Evolutionary conservation across 2,113 vertebrate genomes (phyloP).

Genomic region (Cervus canadensis): DNA sequence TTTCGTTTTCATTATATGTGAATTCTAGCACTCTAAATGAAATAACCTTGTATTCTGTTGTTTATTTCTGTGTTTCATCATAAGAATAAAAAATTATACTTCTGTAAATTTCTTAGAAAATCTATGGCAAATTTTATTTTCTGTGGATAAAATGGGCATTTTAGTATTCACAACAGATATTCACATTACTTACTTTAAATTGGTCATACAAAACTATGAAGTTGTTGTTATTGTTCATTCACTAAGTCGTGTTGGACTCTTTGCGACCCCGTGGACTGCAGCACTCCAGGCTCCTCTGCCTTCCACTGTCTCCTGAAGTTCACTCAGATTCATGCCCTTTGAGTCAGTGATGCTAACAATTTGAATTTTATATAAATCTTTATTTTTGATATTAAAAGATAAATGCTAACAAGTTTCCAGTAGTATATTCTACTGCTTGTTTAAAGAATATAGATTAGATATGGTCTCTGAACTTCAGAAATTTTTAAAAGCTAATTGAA

Average conservation of each 20-base stretch:
- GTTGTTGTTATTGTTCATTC: background rate
- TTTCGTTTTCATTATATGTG: background rate
- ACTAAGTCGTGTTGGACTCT: background rate
- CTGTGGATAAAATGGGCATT: background rate
- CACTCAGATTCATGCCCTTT: background rate
- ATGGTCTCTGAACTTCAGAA: background rate
- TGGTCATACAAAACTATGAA: background rate
- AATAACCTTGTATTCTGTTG: background rate
- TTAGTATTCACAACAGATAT: background rate
- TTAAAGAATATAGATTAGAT: background rate
- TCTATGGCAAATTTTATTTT: background rate
- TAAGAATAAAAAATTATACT: background rate
- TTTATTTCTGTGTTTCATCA: background rate
- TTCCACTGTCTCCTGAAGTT: background rate
- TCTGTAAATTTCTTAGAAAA: slow-evolving; percentile 5
- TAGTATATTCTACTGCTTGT: background rate
- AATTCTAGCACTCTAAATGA: slow-evolving; percentile 2
- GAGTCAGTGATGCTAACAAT: background rate
- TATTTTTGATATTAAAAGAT: background rate
- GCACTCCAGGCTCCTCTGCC: background rate
- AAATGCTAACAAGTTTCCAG: background rate
- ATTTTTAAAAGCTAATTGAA: background rate
- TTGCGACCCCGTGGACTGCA: fast-evolving
- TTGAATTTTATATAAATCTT: background rate
- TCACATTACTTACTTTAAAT: background rate